phyloP scores from a whole-genome alignment of 2,797 vertebrate genomes.

The Glyptemys insculpta region DNA sequence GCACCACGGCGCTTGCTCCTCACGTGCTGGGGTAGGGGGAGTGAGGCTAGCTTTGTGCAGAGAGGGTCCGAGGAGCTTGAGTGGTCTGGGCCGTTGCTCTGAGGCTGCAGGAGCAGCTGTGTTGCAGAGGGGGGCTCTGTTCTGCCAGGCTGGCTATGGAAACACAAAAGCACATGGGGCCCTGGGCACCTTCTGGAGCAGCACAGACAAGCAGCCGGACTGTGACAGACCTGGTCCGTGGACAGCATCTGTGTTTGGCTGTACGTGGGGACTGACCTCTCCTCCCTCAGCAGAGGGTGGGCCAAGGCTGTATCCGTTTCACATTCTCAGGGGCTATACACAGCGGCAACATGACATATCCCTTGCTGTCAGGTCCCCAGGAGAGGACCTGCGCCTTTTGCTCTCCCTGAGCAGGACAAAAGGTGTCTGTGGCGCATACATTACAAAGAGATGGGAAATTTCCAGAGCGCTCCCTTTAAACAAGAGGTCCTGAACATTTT shows the following conservation, averaged over 20 bases:
- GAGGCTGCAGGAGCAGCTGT: neutral
- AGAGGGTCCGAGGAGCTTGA: fast-evolving
- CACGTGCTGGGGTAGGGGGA: neutral
- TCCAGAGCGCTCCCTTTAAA: neutral
- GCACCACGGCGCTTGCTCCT: fast-evolving
- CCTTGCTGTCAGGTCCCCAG: fast-evolving
- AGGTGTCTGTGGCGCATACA: fast-evolving
- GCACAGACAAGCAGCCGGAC: neutral
- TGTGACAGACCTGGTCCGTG: neutral
- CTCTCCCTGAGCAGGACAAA: neutral
- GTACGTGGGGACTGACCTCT: neutral
- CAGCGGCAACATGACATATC: neutral
- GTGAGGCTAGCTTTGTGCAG: neutral
- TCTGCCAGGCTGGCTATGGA: neutral
- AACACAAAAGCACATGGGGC: neutral
- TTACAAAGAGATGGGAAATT: fast-evolving
- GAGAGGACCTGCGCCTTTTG: neutral
- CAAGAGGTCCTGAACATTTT: fast-evolving
- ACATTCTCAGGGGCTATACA: neutral
- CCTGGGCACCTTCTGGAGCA: neutral
- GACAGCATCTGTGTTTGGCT: neutral
- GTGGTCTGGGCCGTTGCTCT: too few species aligned
- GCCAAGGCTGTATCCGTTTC: fast-evolving
- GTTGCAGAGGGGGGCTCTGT: neutral
- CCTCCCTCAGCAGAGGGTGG: fast-evolving